Conservation (phyloP, 2,113 vertebrate species). For the Archocentrus centrarchus region DNA sequence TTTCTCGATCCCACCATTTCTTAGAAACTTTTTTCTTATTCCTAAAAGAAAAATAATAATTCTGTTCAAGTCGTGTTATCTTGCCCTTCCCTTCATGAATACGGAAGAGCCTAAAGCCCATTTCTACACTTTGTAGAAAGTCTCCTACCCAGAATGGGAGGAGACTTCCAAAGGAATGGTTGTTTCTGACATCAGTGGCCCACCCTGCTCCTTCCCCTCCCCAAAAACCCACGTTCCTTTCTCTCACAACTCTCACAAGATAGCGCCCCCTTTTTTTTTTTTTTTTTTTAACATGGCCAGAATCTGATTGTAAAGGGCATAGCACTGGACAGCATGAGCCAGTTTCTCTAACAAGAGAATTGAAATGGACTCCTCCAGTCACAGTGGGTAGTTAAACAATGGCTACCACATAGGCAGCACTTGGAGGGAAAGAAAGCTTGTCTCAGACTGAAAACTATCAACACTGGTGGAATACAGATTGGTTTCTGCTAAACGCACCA, state of each 20-base stretch:
- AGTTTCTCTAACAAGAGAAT: conserved; percentile 40
- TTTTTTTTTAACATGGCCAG: conserved; percentile 37
- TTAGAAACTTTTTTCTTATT: conserved; percentile 13
- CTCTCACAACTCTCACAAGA: conserved; percentile 42
- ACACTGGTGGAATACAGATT: conserved; percentile 54
- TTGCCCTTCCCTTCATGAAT: conserved; percentile 42
- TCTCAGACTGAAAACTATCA: conserved; percentile 45
- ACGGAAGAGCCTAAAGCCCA: conserved; percentile 50
- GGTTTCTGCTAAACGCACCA: conserved; percentile 34
- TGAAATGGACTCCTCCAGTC: conserved; percentile 56
- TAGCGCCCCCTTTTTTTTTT: conserved; percentile 27
- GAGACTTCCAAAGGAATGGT: conserved; percentile 72
- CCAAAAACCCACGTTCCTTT: conserved; percentile 55
- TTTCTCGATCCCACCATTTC: not conserved
- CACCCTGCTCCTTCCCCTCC: conserved; percentile 45
- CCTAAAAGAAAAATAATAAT: not conserved
- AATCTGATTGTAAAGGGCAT: conserved; percentile 30
- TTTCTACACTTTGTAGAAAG: conserved; percentile 50
- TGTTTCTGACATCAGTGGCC: conserved; percentile 69
- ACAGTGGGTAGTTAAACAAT: conserved; percentile 67
- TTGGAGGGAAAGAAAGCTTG: conserved; percentile 65
- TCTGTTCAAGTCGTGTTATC: not conserved
- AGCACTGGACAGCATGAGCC: conserved; percentile 28
- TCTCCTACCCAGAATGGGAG: conserved; percentile 65
- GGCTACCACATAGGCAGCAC: conserved; percentile 62